Percentiles rank a stretch among this genome's conserved stretches.
These are phyloP conservation scores for Micrasema longulum DNA, from an alignment of 1,140 invertebrate species.

Conservation along the genomic window DNA sequence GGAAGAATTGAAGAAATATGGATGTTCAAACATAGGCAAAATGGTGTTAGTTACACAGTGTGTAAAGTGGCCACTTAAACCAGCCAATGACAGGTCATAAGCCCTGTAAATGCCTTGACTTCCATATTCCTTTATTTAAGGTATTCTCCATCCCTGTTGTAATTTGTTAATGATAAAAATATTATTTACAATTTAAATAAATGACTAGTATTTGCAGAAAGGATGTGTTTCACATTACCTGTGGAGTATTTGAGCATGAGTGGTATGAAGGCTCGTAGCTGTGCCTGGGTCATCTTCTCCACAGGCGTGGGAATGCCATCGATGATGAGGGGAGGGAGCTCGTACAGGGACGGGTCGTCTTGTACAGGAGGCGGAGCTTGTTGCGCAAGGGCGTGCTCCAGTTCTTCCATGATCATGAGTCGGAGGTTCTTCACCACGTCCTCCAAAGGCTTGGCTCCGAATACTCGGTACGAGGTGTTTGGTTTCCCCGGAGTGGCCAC, in stretches of 20 bases:
- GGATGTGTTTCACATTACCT: slow-evolving; percentile 58
- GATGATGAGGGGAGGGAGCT: slow-evolving; percentile 94
- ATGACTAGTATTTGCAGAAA: background rate
- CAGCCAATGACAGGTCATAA: too few species aligned
- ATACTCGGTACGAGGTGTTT: slow-evolving; percentile 95
- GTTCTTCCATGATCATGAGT: slow-evolving; percentile 92
- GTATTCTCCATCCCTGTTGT: too few species aligned
- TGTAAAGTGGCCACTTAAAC: too few species aligned
- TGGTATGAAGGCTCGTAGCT: slow-evolving; percentile 95
- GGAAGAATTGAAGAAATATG: too few species aligned
- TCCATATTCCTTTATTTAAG: too few species aligned
- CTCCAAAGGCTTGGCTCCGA: slow-evolving; percentile 96
- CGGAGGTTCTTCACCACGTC: slow-evolving; percentile 94
- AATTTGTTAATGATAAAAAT: too few species aligned
- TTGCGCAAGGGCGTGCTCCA: slow-evolving; percentile 92
- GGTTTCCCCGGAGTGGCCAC: slow-evolving; percentile 97
- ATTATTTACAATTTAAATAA: too few species aligned
- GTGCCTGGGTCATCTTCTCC: slow-evolving; percentile 99
- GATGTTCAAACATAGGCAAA: too few species aligned
- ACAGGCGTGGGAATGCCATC: slow-evolving; percentile 98
- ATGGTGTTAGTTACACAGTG: too few species aligned
- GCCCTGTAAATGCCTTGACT: too few species aligned
- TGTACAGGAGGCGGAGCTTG: slow-evolving; percentile 92
- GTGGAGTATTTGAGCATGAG: slow-evolving; percentile 98
- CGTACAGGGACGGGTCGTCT: slow-evolving; percentile 93